phyloP scores from a whole-genome alignment of 2,888 invertebrate species.

The Tromatobia lineatoria region DNA sequence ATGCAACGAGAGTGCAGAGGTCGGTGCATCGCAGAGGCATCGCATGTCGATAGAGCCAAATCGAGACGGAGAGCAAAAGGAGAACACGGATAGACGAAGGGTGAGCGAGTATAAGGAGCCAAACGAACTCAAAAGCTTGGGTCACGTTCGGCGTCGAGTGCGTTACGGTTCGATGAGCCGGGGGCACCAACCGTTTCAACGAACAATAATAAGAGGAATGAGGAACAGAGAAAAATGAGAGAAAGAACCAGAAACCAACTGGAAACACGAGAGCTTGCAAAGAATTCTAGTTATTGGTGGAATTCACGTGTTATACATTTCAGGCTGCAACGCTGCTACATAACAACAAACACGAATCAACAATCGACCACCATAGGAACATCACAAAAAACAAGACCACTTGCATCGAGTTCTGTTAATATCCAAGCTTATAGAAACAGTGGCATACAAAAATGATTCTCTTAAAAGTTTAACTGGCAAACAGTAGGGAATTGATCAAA shows the following conservation, averaged over 20 bases:
- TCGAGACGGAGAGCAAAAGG: conserved; percentile 2
- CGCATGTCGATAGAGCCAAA: conserved; percentile 43
- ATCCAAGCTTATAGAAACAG: neutral
- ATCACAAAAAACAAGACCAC: neutral
- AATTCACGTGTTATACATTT: conserved; percentile 18
- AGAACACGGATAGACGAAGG: neutral
- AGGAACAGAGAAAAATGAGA: conserved; percentile 27
- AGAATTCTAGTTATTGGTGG: conserved; percentile 21
- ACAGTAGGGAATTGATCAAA: too few relatives aligned
- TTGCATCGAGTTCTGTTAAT: neutral
- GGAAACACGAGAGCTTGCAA: conserved; percentile 18
- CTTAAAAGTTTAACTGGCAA: neutral
- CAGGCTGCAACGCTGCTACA: neutral
- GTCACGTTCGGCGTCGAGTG: conserved; percentile 51
- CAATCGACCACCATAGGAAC: neutral
- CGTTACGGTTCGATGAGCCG: conserved; percentile 47
- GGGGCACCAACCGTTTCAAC: conserved; percentile 13
- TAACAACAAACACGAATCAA: conserved; percentile 7
- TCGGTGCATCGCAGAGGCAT: conserved; percentile 47
- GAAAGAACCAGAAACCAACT: conserved; percentile 6
- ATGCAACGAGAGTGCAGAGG: conserved; percentile 46
- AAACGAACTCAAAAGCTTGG: conserved; percentile 54
- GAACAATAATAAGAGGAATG: conserved; percentile 33
- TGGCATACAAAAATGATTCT: neutral
- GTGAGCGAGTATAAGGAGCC: conserved; percentile 22